These are phyloP conservation scores for Mormyrus hasselquistii DNA, from an alignment of 2,797 vertebrate genomes.

Conservation along the genomic window DNA sequence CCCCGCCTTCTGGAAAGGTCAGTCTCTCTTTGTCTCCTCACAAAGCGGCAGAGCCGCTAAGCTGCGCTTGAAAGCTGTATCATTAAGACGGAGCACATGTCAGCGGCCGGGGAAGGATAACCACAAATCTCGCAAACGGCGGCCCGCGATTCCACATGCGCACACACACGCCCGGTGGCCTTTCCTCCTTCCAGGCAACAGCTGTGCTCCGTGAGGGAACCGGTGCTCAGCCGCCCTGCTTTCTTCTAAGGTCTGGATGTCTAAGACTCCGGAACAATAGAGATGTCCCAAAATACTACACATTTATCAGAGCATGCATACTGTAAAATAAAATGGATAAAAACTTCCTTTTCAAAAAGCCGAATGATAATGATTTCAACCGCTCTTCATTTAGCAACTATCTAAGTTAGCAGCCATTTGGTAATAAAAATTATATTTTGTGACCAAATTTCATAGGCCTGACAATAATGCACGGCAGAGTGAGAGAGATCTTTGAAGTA, in stretches of 20 bases:
- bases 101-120: neutral
- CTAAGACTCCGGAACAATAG: neutral
- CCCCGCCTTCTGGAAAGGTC: neutral
- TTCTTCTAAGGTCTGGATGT: neutral
- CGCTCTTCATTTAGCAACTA: neutral
- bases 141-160: neutral
- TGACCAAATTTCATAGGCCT: neutral
- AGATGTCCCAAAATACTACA: neutral
- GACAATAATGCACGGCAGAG: neutral
- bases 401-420: neutral
- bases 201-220: neutral
- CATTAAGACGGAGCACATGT: constrained; percentile 19
- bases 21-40: constrained; percentile 3
- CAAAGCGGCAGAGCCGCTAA: neutral
- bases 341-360: neutral
- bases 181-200: neutral
- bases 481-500: neutral
- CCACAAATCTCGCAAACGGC: neutral
- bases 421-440: neutral
- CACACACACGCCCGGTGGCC: neutral
- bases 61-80: constrained; percentile 14
- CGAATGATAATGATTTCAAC: neutral
- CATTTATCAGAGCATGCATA: neutral
- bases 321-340: neutral
- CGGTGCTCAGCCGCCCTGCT: neutral